phyloP scores from a whole-genome alignment of 2,888 invertebrate species.

The Tortrix viridana region DNA sequence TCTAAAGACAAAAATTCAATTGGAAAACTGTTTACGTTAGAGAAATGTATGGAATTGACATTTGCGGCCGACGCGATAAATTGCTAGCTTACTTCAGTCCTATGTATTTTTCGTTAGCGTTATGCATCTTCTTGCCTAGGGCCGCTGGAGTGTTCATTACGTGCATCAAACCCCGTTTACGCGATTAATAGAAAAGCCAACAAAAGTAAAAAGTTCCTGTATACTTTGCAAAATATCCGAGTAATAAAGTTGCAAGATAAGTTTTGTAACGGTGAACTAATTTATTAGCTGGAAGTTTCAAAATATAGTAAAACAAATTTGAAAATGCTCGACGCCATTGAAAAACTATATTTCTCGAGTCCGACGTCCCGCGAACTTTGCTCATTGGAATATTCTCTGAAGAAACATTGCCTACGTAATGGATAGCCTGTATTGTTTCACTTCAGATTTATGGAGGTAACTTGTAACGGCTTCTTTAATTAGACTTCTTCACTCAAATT shows the following conservation, averaged over 20 bases:
- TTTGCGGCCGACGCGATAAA: too few relatives aligned
- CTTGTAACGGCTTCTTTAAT: constrained; percentile 84
- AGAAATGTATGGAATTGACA: too few relatives aligned
- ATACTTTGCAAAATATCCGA: constrained; percentile 6
- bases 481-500: constrained; percentile 81
- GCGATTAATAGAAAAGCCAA: too few relatives aligned
- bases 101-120: too few relatives aligned
- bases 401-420: constrained; percentile 76
- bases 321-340: constrained; percentile 62
- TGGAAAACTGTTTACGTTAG: too few relatives aligned
- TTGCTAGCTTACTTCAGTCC: too few relatives aligned
- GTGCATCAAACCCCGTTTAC: too few relatives aligned
- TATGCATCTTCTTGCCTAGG: too few relatives aligned
- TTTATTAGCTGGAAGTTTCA: constrained; percentile 58
- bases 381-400: constrained; percentile 76
- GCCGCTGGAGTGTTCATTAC: too few relatives aligned
- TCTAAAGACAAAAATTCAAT: too few relatives aligned
- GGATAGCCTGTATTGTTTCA: constrained; percentile 80
- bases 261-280: constrained; percentile 56
- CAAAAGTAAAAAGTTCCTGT: not conserved
- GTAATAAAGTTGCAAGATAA: constrained; percentile 21
- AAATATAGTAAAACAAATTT: constrained; percentile 64
- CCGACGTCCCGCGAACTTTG: constrained; percentile 68
- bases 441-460: constrained; percentile 82
- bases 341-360: constrained; percentile 78